Conservation (phyloP, 2,888 invertebrate species). For the Lacanobia wlatinum region DNA sequence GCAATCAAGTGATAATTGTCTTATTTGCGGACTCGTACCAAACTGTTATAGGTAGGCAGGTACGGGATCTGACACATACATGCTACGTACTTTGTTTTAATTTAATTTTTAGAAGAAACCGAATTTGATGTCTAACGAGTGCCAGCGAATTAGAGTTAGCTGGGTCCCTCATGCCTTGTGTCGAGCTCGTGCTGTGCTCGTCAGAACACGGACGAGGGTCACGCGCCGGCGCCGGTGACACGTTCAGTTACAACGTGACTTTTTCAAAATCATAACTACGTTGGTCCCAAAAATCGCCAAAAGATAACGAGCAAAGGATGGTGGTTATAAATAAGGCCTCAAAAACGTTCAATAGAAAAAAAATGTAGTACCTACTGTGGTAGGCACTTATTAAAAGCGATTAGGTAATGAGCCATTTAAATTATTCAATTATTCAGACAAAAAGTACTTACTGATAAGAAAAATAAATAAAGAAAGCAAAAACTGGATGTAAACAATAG, state of each 20-base stretch:
- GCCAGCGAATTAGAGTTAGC: not conserved
- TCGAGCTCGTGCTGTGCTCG: not conserved
- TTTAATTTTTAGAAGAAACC: not conserved
- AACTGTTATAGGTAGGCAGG: not conserved
- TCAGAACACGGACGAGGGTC: not conserved
- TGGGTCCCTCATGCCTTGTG: not conserved
- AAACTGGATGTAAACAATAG: not conserved
- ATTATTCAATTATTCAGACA: not conserved
- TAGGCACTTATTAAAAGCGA: not conserved
- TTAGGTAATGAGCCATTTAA: not conserved
- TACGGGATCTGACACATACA: not conserved
- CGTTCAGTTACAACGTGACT: not conserved
- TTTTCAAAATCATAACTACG: not conserved
- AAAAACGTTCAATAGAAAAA: not conserved
- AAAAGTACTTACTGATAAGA: not conserved
- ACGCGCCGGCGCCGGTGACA: not conserved
- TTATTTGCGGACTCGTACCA: slow-evolving; percentile 20
- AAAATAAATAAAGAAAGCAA: too few relatives aligned
- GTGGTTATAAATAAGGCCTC: not conserved
- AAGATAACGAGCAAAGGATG: not conserved
- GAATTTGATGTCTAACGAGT: not conserved
- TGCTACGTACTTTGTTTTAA: not conserved
- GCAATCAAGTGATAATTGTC: slow-evolving; percentile 34
- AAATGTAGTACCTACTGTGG: not conserved
- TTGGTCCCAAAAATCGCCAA: not conserved